A percentile compares a stretch with the other conserved stretches of the same genome.
Conservation (phyloP, 92 coral and sea anemone species). For the Ricordea florida region DNA sequence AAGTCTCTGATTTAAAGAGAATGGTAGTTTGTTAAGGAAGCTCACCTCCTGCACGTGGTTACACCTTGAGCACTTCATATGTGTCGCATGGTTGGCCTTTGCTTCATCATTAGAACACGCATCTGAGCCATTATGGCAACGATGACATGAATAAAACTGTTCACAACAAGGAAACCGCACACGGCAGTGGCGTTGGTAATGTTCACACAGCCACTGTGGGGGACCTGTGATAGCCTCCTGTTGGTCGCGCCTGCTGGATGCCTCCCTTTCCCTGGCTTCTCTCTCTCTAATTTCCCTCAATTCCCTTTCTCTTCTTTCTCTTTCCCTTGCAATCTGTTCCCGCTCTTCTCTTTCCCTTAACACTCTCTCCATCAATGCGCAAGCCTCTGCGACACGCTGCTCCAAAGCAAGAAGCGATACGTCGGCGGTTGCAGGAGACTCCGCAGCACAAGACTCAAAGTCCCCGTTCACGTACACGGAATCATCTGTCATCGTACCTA, state of each 20-base stretch:
- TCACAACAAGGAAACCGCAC: conserved; percentile 79
- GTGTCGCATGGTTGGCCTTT: conserved; percentile 74
- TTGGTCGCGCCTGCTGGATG: neutral
- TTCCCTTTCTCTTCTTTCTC: neutral
- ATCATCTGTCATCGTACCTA: too few species aligned
- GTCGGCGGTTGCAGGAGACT: neutral
- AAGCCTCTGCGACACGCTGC: conserved; percentile 45
- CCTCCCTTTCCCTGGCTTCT: neutral
- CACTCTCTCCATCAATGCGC: conserved; percentile 42
- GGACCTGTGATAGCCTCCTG: neutral
- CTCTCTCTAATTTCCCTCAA: conserved; percentile 9
- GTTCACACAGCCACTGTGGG: conserved; percentile 68
- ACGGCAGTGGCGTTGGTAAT: conserved; percentile 77
- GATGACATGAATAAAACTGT: conserved; percentile 76
- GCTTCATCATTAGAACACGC: conserved; percentile 50
- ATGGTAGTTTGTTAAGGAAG: too few species aligned
- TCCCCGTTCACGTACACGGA: conserved; percentile 4
- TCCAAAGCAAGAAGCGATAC: neutral
- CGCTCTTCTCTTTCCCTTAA: conserved; percentile 9
- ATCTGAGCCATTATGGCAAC: conserved; percentile 85
- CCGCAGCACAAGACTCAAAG: neutral
- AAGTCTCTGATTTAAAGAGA: too few species aligned
- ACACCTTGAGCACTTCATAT: conserved; percentile 66
- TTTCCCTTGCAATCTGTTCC: conserved; percentile 8
- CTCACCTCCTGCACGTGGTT: conserved; percentile 64